These are phyloP conservation scores for Neotoxoptera formosana DNA, from an alignment of 1,140 invertebrate species.

Conservation along the genomic window DNA sequence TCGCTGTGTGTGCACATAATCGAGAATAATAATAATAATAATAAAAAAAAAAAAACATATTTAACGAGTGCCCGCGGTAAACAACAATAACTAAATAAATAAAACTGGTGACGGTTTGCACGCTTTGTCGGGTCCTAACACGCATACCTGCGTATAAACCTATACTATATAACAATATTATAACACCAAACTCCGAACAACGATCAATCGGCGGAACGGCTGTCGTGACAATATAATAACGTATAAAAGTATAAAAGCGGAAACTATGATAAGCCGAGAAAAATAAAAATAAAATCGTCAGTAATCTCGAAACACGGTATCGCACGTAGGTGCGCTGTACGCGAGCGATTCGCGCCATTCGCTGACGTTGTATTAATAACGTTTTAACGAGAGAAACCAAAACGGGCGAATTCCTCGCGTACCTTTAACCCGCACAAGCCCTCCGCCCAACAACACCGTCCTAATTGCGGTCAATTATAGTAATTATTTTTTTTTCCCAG, in stretches of 20 bases:
- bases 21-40: background rate
- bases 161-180: background rate
- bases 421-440: background rate
- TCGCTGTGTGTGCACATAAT: background rate
- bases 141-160: background rate
- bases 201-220: background rate
- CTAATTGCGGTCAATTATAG: slow-evolving; percentile 7
- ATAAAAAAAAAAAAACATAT: background rate
- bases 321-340: background rate
- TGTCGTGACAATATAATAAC: background rate
- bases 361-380: background rate
- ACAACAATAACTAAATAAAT: background rate
- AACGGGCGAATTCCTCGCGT: slow-evolving; percentile 3
- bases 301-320: background rate
- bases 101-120: background rate
- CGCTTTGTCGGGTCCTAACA: background rate
- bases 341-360: background rate
- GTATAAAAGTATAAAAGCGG: background rate
- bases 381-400: background rate
- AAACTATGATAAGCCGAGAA: background rate
- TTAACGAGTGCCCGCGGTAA: background rate
- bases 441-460: background rate
- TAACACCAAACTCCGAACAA: background rate
- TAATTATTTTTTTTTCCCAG: background rate
- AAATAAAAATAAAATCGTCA: background rate